These are phyloP conservation scores for Nymphalis io DNA, from an alignment of 1,140 invertebrate species.

Conservation along the genomic window DNA sequence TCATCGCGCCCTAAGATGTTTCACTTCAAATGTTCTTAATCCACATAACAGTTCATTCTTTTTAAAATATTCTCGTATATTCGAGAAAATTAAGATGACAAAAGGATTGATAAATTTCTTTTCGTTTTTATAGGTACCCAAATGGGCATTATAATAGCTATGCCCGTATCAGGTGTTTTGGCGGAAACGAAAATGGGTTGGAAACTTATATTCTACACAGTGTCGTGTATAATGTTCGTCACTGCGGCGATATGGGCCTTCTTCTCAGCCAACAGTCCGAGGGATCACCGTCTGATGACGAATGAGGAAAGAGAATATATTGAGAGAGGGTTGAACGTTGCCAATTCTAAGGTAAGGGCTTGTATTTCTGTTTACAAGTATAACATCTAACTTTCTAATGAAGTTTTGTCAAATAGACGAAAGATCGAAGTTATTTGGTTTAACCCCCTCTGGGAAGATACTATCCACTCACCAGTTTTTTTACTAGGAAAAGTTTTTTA, in stretches of 20 bases:
- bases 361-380: not conserved
- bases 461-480: no score
- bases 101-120: not conserved
- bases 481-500: no score
- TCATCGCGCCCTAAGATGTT: no score
- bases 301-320: constrained; percentile 84
- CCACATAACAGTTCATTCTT: no score
- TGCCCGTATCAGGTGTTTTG: constrained; percentile 86
- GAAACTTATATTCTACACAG: constrained; percentile 90
- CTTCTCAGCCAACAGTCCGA: constrained; percentile 85
- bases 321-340: constrained; percentile 67
- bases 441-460: no score
- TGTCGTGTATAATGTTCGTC: constrained; percentile 83
- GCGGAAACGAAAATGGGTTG: constrained; percentile 85
- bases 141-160: constrained; percentile 87
- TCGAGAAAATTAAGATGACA: not conserved
- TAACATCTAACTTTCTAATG: not conserved
- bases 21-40: no score
- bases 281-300: constrained; percentile 81
- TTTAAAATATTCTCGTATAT: not conserved
- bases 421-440: no score
- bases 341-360: constrained; percentile 49
- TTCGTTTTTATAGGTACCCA: constrained; percentile 79
- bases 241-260: constrained; percentile 85
- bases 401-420: no score